Conservation (phyloP, 2,888 invertebrate genomes). For the Thumatha senex region DNA sequence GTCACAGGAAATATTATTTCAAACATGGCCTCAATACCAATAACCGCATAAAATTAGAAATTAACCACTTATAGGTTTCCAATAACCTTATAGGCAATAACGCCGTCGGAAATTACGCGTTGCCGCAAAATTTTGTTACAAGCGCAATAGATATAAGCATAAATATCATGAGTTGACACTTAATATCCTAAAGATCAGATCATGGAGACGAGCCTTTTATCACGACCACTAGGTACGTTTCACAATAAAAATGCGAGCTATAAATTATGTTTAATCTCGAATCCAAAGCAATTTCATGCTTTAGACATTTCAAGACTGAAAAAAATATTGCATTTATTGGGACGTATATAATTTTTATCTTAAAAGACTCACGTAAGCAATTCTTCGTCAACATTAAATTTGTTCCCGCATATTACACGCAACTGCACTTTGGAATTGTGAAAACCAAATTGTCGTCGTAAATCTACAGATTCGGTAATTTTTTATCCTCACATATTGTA, state of each 20-base stretch:
- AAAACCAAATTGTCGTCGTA: background rate
- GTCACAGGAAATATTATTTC: no score
- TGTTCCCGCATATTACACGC: slow-evolving; percentile 1
- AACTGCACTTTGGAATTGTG: background rate
- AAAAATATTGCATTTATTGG: no score
- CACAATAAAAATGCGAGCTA: no score
- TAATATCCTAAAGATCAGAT: no score
- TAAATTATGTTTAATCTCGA: no score
- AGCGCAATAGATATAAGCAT: no score
- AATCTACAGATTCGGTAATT: background rate
- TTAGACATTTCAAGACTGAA: no score
- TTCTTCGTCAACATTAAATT: background rate
- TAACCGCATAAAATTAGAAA: slow-evolving; percentile 14
- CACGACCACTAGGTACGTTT: no score
- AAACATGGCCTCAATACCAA: slow-evolving; percentile 4
- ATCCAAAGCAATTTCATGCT: no score
- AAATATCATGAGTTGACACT: no score
- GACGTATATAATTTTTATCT: background rate
- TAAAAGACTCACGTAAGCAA: background rate
- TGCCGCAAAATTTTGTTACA: background rate
- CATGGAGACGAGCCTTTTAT: no score
- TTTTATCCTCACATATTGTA: slow-evolving; percentile 8
- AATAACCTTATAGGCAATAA: slow-evolving; percentile 5
- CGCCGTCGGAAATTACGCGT: slow-evolving; percentile 4
- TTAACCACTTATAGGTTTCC: slow-evolving; percentile 14